Conservation (phyloP, 1,140 invertebrate genomes). For the Drosophila funebris region DNA sequence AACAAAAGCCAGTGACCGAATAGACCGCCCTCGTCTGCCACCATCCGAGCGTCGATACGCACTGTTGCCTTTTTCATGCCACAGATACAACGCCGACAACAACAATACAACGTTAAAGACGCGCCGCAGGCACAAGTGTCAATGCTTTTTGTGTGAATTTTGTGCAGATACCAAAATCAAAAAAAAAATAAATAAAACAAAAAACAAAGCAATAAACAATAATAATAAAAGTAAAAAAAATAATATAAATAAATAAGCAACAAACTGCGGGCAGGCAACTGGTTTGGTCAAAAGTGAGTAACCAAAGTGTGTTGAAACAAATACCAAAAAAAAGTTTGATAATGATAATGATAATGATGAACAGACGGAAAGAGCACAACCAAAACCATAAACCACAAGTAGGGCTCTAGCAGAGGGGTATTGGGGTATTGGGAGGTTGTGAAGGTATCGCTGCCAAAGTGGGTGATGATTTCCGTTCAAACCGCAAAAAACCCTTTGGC, state of each 20-base stretch:
- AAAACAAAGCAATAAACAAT: background rate
- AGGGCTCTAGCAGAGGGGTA: background rate
- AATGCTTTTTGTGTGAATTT: conserved; percentile 67
- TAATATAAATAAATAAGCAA: conserved; percentile 10
- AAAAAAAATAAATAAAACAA: background rate
- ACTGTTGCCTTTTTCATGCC: conserved; percentile 76
- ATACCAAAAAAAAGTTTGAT: conserved; percentile 2
- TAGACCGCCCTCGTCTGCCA: conserved; percentile 36
- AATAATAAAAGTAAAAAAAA: background rate
- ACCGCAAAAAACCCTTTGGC: conserved; percentile 30
- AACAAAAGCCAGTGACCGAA: conserved; percentile 63
- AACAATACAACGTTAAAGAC: conserved; percentile 56
- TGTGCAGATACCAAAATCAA: conserved; percentile 23
- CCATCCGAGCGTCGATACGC: conserved; percentile 63
- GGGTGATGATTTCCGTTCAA: conserved; percentile 64
- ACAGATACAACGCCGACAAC: conserved; percentile 56
- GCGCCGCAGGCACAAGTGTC: conserved; percentile 73
- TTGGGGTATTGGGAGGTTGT: background rate
- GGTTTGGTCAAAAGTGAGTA: conserved; percentile 48
- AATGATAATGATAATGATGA: conserved; percentile 30
- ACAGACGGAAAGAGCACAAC: background rate
- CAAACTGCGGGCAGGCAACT: conserved; percentile 25
- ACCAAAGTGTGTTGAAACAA: conserved; percentile 5
- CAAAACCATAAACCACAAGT: conserved; percentile 10
- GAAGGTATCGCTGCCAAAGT: conserved; percentile 28